A percentile compares a stretch with the other conserved stretches of the same genome.
These are phyloP conservation scores for Erythrolamprus reginae DNA, from an alignment of 2,113 vertebrate species.

Conservation along the genomic window DNA sequence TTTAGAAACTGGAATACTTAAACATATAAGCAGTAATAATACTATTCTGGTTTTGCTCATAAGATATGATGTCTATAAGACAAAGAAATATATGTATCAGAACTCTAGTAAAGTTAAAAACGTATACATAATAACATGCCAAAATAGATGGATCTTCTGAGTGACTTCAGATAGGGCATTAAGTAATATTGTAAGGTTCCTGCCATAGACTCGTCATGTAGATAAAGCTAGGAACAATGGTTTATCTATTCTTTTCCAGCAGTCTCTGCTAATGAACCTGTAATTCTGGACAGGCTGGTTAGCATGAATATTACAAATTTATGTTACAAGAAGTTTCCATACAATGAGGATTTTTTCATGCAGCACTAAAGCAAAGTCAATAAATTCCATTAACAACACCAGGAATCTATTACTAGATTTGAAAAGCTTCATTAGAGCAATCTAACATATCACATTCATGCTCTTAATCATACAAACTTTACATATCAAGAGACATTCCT, in stretches of 20 bases:
- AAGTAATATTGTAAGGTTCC: neutral
- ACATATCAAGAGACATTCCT: neutral
- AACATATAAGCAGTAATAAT: neutral
- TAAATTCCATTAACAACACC: neutral
- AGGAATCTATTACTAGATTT: neutral
- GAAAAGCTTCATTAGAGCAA: neutral
- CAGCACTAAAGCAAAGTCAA: neutral
- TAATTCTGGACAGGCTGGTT: neutral
- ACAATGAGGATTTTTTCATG: neutral
- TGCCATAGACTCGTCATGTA: neutral
- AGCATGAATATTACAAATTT: neutral
- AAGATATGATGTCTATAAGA: neutral
- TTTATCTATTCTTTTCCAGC: neutral
- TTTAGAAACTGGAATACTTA: neutral
- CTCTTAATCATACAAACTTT: neutral
- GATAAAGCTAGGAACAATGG: neutral
- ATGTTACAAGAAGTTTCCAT: neutral
- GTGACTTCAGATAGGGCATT: neutral
- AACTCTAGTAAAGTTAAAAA: neutral
- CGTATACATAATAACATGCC: neutral
- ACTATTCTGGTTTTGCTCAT: neutral
- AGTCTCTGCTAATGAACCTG: neutral
- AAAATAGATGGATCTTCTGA: neutral
- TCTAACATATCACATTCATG: neutral
- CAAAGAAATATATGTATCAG: neutral